Evolutionary conservation across 2,888 invertebrate genomes (phyloP), one percentile per base, ranked within the genome.

Genomic region (Aphidius colemani): DNA sequence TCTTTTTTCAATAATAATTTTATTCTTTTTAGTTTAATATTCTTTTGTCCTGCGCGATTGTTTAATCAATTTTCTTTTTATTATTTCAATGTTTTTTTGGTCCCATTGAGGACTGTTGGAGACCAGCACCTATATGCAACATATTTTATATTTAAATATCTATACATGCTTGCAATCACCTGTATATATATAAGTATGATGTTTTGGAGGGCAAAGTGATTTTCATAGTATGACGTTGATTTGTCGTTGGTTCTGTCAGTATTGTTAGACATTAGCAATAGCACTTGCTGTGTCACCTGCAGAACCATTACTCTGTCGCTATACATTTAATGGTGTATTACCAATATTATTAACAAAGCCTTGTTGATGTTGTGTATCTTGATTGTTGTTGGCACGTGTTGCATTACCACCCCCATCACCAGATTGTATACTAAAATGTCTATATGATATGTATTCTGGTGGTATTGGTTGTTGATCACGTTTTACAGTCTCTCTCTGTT

Each of bases 361-460:
- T 7, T 62, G 45, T n/a, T 74, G 69, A 62, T 78, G 74, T 53
- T 76, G 75, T 5, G 74, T 72, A 10, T 80, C 80, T 46, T 79
- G 76, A 64, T 45, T 45, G 13, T 60, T 51, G 53, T 60, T 65
- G 40, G 66, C 66, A 39, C 70, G 65, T 1, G 69, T 70, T 1
- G 75, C 30, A 30, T 30, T 30, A 30, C 30, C 30, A 30, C 30
- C 30, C 3, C 30, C 69, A 71, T 89, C 89, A 41, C 88, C 88
- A 71, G 89, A 87, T 71, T 89, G 89, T 72, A 90, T 86, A 62
- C 89, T 89, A 80, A 89, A 90, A 78, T 89, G 90, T 68, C 89
- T 83, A 79, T 93, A 93, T 11, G 93, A 91, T 81, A 93, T 89
- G 81, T 92, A 93, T 75, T 93, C 92, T 9, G 92, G 92, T 9